Conservation (phyloP, 2,888 invertebrate genomes). For the Melolontha melolontha region DNA sequence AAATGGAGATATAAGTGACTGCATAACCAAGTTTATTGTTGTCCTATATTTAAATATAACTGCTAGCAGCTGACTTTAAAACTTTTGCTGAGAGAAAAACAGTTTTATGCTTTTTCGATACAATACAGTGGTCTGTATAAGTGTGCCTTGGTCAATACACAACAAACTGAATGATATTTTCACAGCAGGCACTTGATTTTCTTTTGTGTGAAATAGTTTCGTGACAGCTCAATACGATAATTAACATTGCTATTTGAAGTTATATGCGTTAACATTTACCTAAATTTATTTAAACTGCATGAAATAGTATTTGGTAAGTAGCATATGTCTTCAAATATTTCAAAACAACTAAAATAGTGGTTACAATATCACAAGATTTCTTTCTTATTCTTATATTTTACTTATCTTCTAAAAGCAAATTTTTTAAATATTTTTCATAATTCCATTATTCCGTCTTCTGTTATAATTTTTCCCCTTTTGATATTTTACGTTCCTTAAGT, state of each 20-base stretch:
- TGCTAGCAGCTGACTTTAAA: constrained; percentile 56
- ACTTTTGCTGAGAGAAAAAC: constrained; percentile 48
- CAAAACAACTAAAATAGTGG: too few relatives aligned
- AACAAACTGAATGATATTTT: constrained; percentile 28
- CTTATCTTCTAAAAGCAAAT: too few relatives aligned
- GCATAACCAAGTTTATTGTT: constrained; percentile 47
- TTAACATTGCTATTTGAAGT: constrained; percentile 22
- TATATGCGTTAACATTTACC: background rate
- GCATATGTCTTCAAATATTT: background rate
- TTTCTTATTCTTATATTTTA: too few relatives aligned
- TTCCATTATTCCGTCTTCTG: too few relatives aligned
- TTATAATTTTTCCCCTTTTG: too few relatives aligned
- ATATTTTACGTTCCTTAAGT: too few relatives aligned
- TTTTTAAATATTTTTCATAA: too few relatives aligned
- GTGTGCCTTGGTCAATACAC: constrained; percentile 44
- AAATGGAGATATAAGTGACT: constrained; percentile 61
- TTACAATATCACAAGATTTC: too few relatives aligned
- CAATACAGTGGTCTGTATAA: constrained; percentile 36
- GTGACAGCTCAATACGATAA: constrained; percentile 18
- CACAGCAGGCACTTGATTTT: constrained; percentile 32
- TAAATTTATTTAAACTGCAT: background rate
- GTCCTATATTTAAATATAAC: constrained; percentile 40
- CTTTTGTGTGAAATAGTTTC: constrained; percentile 16
- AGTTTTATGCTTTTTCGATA: constrained; percentile 49
- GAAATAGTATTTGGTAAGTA: background rate